A percentile compares a stretch with the other conserved stretches of the same genome.
phyloP scores from a whole-genome alignment of 2,113 vertebrate genomes.

The Crotalus helleri region DNA sequence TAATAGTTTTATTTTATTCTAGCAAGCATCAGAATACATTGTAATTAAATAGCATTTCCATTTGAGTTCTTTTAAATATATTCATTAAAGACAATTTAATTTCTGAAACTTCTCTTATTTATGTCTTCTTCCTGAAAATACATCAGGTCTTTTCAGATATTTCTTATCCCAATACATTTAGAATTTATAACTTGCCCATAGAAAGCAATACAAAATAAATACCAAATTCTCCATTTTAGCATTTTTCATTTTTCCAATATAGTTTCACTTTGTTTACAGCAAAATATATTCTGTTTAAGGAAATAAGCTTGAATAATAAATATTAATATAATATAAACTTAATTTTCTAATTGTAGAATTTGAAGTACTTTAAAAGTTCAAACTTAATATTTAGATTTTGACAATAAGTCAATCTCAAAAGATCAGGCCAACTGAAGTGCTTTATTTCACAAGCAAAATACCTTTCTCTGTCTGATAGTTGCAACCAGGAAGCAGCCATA shows the following conservation, averaged over 20 bases:
- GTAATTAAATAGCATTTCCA: not conserved
- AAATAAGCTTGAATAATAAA: not conserved
- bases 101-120: not conserved
- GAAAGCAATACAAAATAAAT: not conserved
- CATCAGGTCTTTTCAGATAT: not conserved
- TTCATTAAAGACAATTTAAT: not conserved
- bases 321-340: not conserved
- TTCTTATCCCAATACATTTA: not conserved
- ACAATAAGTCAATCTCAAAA: not conserved
- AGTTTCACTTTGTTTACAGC: not conserved
- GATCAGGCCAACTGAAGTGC: not conserved
- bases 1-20: not conserved
- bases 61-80: too few relatives aligned
- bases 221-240: not conserved
- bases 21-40: not conserved
- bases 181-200: not conserved
- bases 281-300: not conserved
- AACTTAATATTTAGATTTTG: not conserved
- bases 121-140: not conserved
- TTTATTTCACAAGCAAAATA: not conserved
- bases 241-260: not conserved
- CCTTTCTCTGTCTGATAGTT: not conserved
- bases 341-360: not conserved
- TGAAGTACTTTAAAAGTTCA: not conserved
- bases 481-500: not conserved